Evolutionary conservation across 1,140 invertebrate species (phyloP), one percentile per base, ranked within the genome.

Genomic region (Orchesella cincta): DNA sequence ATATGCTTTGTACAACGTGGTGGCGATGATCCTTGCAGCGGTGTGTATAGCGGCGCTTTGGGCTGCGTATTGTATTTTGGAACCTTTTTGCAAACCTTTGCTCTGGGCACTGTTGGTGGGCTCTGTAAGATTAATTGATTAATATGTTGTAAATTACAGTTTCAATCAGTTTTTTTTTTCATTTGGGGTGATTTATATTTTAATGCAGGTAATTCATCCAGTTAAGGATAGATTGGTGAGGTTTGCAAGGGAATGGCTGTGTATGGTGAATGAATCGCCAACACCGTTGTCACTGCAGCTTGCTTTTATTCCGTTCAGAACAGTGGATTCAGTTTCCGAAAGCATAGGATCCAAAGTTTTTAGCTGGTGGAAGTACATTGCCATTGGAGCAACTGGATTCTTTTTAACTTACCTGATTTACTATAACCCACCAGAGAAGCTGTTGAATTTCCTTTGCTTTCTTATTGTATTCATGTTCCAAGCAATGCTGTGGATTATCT

Each of bases 71-170:
- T 90, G 92, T 78, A 92, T 95, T 67, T 85, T 98, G 3, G 92
- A 94, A 83, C 94, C 95, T 0, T 98, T 98, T 86, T 89, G 98
- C 23, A 92, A 94, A 82, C 94, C 96, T 0, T 84, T 98, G 36
- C 89, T 98, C 76, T 99, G 96, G 96, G 96, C 96, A 2, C 86
- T 98, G 64, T 85, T 99, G 20, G 94, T 95, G 84, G 95, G 95
- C 18, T 94, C 93, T 12, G 92, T 95, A n/a, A n/a, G n/a, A n/a
- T n/a, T n/a, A n/a, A n/a, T n/a, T n/a, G n/a, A n/a, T n/a, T n/a
- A n/a, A n/a, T n/a, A n/a, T n/a, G n/a, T n/a, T n/a, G n/a, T n/a
- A n/a, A n/a, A n/a, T n/a, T n/a, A n/a, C n/a, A n/a, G n/a, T n/a
- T n/a, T n/a, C n/a, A n/a, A n/a, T n/a, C n/a, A n/a, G n/a, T n/a